Conservation (phyloP, 2,113 vertebrate species). For the Haemorhous mexicanus region DNA sequence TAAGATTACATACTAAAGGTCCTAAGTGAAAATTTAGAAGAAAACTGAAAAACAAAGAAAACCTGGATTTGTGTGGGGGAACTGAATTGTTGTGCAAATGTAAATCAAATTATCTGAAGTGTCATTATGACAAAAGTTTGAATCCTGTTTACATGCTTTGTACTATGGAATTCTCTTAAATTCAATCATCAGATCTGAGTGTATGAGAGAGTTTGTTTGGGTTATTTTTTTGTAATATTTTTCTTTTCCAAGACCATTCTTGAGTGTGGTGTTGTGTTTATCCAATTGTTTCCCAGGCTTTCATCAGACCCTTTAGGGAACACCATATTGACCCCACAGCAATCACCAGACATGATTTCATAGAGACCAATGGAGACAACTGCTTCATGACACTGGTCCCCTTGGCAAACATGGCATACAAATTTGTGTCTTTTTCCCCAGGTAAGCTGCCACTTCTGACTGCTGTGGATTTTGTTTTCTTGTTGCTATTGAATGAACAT, state of each 20-base stretch:
- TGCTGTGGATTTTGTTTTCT: not conserved
- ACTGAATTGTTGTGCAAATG: not conserved
- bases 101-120: not conserved
- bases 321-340: constrained; percentile 99
- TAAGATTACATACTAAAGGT: not conserved
- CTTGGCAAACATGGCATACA: constrained; percentile 90
- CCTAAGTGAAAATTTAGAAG: not conserved
- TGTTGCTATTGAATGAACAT: not conserved
- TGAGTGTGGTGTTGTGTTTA: not conserved
- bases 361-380: constrained; percentile 98
- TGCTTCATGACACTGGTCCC: constrained; percentile 92
- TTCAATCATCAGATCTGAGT: not conserved
- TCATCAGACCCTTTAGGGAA: constrained; percentile 95
- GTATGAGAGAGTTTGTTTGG: fast-evolving
- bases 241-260: not conserved
- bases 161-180: not conserved
- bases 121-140: not conserved
- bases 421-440: constrained; percentile 83
- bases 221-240: not conserved
- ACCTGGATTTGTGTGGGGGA: not conserved
- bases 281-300: constrained; percentile 77
- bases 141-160: not conserved
- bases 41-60: not conserved
- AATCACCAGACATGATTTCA: constrained; percentile 97
- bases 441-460: constrained; percentile 69